phyloP scores from a whole-genome alignment of 2,888 invertebrate genomes.

The Agonum fuliginosum region DNA sequence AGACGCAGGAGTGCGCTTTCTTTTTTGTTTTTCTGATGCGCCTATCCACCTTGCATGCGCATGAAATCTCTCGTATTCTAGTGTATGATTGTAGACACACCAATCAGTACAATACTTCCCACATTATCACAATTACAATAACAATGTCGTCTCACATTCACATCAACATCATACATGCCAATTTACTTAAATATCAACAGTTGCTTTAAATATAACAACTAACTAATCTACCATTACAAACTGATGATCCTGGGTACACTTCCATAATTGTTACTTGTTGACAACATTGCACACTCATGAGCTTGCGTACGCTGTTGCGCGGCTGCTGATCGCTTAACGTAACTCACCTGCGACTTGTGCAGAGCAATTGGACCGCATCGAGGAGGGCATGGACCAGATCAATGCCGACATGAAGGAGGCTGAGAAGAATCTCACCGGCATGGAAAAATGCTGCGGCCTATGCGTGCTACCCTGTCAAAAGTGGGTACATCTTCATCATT shows the following conservation, averaged over 20 bases:
- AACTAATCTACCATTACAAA: constrained; percentile 21
- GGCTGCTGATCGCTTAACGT: constrained; percentile 51
- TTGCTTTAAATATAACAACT: constrained; percentile 19
- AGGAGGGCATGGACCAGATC: constrained; percentile 99
- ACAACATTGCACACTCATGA: constrained; percentile 43
- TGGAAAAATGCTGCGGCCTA: constrained; percentile 99
- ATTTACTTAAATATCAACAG: constrained; percentile 20
- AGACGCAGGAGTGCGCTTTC: constrained; percentile 53
- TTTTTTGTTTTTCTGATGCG: constrained; percentile 57
- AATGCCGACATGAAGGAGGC: constrained; percentile 99
- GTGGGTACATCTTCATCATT: constrained; percentile 76
- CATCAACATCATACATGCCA: background rate
- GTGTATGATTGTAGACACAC: constrained; percentile 58
- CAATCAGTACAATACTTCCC: constrained; percentile 22
- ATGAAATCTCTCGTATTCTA: constrained; percentile 56
- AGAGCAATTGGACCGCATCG: constrained; percentile 99
- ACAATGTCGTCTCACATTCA: constrained; percentile 24
- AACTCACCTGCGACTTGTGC: constrained; percentile 65
- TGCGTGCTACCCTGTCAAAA: constrained; percentile 99
- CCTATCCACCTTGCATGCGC: constrained; percentile 58
- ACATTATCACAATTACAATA: constrained; percentile 6
- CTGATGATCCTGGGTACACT: constrained; percentile 27
- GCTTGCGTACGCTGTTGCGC: constrained; percentile 49
- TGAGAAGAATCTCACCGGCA: constrained; percentile 99
- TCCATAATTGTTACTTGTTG: constrained; percentile 16